A percentile compares a stretch with the other conserved stretches of the same genome.
phyloP scores from a whole-genome alignment of 2,888 invertebrate species.

The Megaustenia siamemsis region DNA sequence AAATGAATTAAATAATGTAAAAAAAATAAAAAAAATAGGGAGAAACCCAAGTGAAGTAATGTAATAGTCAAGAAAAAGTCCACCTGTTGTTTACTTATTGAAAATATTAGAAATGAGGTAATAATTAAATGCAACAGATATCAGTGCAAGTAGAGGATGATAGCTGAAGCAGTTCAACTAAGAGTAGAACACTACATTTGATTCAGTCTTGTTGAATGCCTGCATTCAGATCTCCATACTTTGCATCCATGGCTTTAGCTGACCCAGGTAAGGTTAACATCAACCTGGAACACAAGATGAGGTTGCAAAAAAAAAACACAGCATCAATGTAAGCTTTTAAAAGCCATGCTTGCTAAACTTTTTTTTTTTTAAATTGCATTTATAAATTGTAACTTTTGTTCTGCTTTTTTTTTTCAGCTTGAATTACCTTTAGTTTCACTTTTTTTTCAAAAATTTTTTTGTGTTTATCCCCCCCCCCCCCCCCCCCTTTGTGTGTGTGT shows the following conservation, averaged over 20 bases:
- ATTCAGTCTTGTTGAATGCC: background rate
- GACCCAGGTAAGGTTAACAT: background rate
- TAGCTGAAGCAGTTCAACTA: background rate
- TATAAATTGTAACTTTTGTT: background rate
- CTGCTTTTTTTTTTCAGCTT: background rate
- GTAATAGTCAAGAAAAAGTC: background rate
- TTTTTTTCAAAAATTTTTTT: background rate
- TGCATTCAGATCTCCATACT: background rate
- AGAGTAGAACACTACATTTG: background rate
- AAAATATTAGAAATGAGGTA: too few relatives aligned
- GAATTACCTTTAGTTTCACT: background rate
- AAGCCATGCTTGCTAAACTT: background rate
- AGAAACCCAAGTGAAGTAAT: background rate
- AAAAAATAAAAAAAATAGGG: too few relatives aligned
- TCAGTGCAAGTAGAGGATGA: too few relatives aligned
- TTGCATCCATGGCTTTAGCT: background rate
- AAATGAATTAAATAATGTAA: too few relatives aligned
- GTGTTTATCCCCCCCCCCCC: too few relatives aligned
- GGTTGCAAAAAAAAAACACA: constrained; percentile 1
- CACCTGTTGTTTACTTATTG: background rate
- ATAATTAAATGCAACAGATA: background rate
- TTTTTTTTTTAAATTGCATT: background rate
- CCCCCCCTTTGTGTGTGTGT: background rate
- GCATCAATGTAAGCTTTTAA: background rate
- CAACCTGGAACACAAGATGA: background rate